Evolutionary conservation across 2,113 vertebrate species (phyloP).

Genomic region (Ursus arctos): DNA sequence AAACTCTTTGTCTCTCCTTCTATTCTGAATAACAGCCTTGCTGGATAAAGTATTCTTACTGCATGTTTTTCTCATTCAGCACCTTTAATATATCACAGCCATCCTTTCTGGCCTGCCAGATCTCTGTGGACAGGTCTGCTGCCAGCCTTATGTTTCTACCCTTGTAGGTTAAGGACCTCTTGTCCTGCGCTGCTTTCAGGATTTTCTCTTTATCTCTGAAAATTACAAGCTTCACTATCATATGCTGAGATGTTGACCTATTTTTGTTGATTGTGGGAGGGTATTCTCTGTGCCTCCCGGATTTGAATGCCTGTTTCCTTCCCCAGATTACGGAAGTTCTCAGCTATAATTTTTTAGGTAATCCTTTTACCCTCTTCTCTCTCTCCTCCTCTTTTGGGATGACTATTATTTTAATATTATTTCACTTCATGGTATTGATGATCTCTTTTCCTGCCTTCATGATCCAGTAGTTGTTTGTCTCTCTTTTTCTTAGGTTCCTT

Average conservation of each 20-base stretch:
- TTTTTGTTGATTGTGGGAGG: too few species aligned
- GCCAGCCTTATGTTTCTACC: background rate
- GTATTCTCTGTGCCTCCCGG: background rate
- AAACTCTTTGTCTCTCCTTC: too few species aligned
- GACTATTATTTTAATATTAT: too few species aligned
- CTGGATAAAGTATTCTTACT: background rate
- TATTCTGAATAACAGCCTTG: too few species aligned
- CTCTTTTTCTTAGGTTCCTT: too few species aligned
- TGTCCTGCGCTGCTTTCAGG: background rate
- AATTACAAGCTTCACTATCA: too few species aligned
- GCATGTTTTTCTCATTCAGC: background rate
- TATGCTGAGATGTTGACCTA: too few species aligned
- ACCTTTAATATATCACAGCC: background rate
- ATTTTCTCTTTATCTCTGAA: background rate
- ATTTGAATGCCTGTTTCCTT: background rate
- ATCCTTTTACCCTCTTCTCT: background rate
- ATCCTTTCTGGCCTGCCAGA: background rate
- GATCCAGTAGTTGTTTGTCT: too few species aligned
- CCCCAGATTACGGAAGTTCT: background rate
- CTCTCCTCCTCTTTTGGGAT: background rate
- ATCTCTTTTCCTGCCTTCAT: too few species aligned
- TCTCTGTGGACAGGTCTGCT: background rate
- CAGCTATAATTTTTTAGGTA: background rate
- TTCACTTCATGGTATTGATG: too few species aligned
- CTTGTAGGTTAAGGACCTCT: background rate